Evolutionary conservation across 2,888 invertebrate species (phyloP), one percentile per base, ranked within the genome.

Genomic region (Andricus quercusramuli): DNA sequence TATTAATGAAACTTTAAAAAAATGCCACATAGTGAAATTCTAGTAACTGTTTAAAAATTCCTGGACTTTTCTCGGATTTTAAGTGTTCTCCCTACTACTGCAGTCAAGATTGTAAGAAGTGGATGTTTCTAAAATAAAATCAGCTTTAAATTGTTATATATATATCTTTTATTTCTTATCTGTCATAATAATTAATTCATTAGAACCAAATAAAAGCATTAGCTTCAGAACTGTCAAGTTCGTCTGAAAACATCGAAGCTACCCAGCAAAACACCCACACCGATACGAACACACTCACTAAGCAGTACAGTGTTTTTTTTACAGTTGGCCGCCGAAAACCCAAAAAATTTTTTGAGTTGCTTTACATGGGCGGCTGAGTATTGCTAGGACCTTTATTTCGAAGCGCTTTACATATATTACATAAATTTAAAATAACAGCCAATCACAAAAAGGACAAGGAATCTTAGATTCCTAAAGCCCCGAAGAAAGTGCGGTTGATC

Each of bases 161-260:
- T 47, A 56, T 65, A 20, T 67, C 20, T 51, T 56, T 67, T 41
- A 70, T 79, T 79, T 59, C n/a, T 51, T 62, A n/a, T 78, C 25
- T 4, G 17, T 67, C 15, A 4, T 65, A 15, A 76, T 77, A 51
- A 32, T 74, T 70, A 65, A 56, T 64, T 79, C 47, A 56, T 37
- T 74, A 37, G n/a, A 37, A 59, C 9, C 22, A 74, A 56, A 20
- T 74, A 51, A 20, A 56, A 74, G 56, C 25, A 64, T 67, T 15
- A 67, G 67, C 29, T 70, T 70, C 29, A 17, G 20, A 47, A 70
- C 29, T 37, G n/a, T 2, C 47, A 47, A 29, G 9, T 47, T 65
- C 15, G 29, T 15, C 20, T 29, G 66, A 70, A 70, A 51, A 29
- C 29, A 44, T 70, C 20, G 25, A 70, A 20, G 22, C 70, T 70